Evolutionary conservation across 2,113 vertebrate species (phyloP), one percentile per base, ranked within the genome.

Genomic region (Bucco capensis): DNA sequence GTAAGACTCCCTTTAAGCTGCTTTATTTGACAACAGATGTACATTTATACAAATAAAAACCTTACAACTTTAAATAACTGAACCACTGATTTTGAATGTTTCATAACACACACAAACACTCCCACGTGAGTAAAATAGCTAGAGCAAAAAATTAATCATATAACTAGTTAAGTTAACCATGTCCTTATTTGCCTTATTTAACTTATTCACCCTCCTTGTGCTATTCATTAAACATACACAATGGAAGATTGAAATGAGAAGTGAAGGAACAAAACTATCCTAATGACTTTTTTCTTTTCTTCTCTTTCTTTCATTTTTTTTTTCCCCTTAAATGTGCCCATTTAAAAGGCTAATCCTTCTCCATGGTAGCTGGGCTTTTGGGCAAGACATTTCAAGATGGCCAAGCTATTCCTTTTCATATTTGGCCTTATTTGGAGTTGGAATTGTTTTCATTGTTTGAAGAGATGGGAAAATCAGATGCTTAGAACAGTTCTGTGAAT

Each of bases 101-200:
- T 90, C 44, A 21, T 57, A 81, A 75, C 33, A 81, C 40, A 33
- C 23, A 69, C 42, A 65, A 82, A 81, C 49, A 57, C 4, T 85
- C 80, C 27, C 65, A 81, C 49, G 14, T 28, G 40, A 73, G 40
- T 67, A 42, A 86, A 94, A 81, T 7, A 91, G 64, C 47, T 56
- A 46, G 19, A 86, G 53, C 28, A 83, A 90, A 84, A 61, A 75
- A 84, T 82, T 50, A 82, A 79, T 82, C 54, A 51, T 38, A 61
- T 18, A 86, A 82, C 70, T 38, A 58, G 83, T 86, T 61, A 85
- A 66, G 58, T 82, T 94, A 90, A 81, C 83, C 70, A 51, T 8
- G 33, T 54, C 33, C 33, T 74, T 82, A 56, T 86, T 89, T 95
- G 37, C 66, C 44, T 94, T 92, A 73, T 89, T 95, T 92, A 79